These are phyloP conservation scores for Incurvaria masculella DNA, from an alignment of 2,888 invertebrate genomes.

Conservation along the genomic window DNA sequence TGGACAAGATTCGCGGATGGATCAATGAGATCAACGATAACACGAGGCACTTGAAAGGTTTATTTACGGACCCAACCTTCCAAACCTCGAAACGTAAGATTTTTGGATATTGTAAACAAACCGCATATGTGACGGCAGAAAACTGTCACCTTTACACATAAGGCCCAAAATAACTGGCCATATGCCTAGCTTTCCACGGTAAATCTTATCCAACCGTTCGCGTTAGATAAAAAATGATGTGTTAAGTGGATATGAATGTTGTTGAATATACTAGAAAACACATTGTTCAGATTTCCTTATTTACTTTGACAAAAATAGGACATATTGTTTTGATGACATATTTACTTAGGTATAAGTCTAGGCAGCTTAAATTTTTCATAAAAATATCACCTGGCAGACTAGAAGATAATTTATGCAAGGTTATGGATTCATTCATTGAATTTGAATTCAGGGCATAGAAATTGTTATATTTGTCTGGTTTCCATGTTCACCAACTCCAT, in stretches of 20 bases:
- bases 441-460: not conserved
- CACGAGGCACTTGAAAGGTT: slow-evolving; percentile 42
- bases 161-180: not conserved
- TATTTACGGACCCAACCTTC: slow-evolving; percentile 58
- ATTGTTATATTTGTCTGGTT: not conserved
- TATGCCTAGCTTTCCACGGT: not conserved
- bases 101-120: not conserved
- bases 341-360: too few relatives aligned
- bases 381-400: not conserved
- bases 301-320: too few relatives aligned
- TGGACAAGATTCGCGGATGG: slow-evolving; percentile 47
- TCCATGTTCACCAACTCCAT: not conserved
- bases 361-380: too few relatives aligned
- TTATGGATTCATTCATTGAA: not conserved
- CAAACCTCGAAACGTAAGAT: slow-evolving; percentile 36
- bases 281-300: too few relatives aligned
- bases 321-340: too few relatives aligned
- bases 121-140: not conserved
- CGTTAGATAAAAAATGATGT: too few relatives aligned
- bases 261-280: too few relatives aligned
- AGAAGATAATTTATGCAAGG: not conserved
- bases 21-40: slow-evolving; percentile 46
- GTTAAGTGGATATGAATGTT: too few relatives aligned
- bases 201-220: too few relatives aligned
- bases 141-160: not conserved